A percentile compares a stretch with the other conserved stretches of the same genome.
Evolutionary conservation across 2,113 vertebrate species (phyloP).

Genomic region (Corythaeola cristata): DNA sequence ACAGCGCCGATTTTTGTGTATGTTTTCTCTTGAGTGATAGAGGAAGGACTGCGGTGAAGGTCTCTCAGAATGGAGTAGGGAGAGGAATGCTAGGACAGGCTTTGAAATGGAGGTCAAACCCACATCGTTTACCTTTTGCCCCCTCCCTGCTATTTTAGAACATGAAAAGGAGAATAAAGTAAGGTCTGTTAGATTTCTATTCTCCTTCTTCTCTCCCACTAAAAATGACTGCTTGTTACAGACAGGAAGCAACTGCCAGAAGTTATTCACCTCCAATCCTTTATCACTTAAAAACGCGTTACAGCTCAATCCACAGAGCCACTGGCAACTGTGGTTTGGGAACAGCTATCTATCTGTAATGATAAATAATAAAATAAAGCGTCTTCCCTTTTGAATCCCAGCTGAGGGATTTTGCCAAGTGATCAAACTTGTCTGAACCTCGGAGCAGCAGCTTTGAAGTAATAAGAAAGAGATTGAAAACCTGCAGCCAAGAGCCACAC

Average conservation of each 20-base stretch:
- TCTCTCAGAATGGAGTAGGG: not conserved
- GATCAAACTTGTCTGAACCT: constrained; percentile 37
- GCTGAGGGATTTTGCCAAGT: constrained; percentile 38
- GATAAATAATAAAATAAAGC: constrained; percentile 33
- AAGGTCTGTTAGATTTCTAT: not conserved
- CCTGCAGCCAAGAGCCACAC: constrained; percentile 46
- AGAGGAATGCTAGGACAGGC: not conserved
- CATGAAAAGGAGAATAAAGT: constrained; percentile 8
- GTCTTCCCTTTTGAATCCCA: constrained; percentile 8
- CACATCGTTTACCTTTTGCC: not conserved
- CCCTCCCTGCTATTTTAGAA: not conserved
- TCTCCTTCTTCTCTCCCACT: not conserved
- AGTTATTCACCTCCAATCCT: constrained; percentile 38
- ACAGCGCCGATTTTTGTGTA: not conserved
- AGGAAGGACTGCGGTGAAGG: not conserved
- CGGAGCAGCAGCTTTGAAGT: constrained; percentile 54
- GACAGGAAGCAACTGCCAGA: constrained; percentile 49
- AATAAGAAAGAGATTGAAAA: constrained; percentile 58
- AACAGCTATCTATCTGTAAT: not conserved
- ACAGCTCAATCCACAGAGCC: rapidly evolving
- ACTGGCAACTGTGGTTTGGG: not conserved
- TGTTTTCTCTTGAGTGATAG: not conserved
- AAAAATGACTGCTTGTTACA: not conserved
- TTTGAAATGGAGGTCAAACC: constrained; percentile 10
- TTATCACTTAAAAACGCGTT: constrained; percentile 32